These are phyloP conservation scores for Zelleria hepariella DNA, from an alignment of 2,888 invertebrate species.

Conservation along the genomic window DNA sequence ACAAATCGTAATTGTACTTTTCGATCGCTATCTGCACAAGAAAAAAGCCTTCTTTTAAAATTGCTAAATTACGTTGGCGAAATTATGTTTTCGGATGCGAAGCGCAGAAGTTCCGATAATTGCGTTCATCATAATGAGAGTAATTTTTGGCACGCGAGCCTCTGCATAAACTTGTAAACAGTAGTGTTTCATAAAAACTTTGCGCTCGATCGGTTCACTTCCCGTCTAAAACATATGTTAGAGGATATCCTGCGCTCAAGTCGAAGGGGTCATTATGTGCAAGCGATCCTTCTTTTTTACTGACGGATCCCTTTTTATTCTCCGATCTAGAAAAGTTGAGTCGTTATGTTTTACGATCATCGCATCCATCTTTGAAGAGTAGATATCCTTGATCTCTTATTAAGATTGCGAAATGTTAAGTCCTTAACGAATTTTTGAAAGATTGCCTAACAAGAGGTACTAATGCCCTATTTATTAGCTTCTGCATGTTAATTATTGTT, in stretches of 20 bases:
- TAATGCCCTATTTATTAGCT: no score
- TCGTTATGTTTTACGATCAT: neutral
- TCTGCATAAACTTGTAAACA: conserved; percentile 37
- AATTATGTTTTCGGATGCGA: neutral
- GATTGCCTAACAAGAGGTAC: no score
- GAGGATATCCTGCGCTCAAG: conserved; percentile 58
- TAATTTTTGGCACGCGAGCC: conserved; percentile 62
- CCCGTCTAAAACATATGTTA: conserved; percentile 40
- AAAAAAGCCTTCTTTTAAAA: no score
- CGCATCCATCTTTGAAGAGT: no score
- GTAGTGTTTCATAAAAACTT: conserved; percentile 39
- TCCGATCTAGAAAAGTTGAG: neutral
- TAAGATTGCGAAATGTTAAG: no score
- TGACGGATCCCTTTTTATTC: neutral
- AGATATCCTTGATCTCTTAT: no score
- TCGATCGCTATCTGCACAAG: no score
- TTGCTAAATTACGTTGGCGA: no score
- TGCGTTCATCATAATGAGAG: conserved; percentile 11
- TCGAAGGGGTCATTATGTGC: conserved; percentile 49
- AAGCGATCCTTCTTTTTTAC: neutral
- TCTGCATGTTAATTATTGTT: no score
- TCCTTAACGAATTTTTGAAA: no score
- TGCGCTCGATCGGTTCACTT: conserved; percentile 34
- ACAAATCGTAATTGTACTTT: no score
- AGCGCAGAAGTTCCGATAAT: neutral